A percentile compares a stretch with the other conserved stretches of the same genome.
These are phyloP conservation scores for Aphelenchoides besseyi DNA, from an alignment of 1,140 invertebrate species.

Conservation along the genomic window DNA sequence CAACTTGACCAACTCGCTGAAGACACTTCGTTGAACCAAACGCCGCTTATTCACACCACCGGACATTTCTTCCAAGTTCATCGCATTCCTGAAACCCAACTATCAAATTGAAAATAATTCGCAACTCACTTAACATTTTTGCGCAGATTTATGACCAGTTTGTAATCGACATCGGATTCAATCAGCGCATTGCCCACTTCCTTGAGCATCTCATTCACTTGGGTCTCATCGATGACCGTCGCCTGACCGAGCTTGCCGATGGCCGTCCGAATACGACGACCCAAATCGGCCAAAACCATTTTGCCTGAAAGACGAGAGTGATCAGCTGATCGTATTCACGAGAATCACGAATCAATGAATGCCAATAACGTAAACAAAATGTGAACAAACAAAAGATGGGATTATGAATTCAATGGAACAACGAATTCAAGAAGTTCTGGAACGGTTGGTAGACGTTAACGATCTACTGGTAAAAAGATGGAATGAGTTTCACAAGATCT, in stretches of 20 bases:
- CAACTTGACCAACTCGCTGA: conserved; percentile 95
- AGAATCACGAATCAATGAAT: too few species aligned
- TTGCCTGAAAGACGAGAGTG: neutral
- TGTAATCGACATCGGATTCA: conserved; percentile 98
- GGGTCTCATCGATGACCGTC: conserved; percentile 95
- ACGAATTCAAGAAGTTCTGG: too few species aligned
- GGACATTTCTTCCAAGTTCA: conserved; percentile 97
- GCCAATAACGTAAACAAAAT: too few species aligned
- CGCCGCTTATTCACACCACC: conserved; percentile 94
- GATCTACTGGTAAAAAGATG: too few species aligned
- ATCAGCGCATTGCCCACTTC: conserved; percentile 94
- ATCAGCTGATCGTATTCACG: neutral
- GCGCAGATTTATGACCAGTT: conserved; percentile 87
- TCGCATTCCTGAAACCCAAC: conserved; percentile 22
- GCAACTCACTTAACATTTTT: conserved; percentile 83
- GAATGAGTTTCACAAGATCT: too few species aligned
- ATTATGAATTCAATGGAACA: neutral
- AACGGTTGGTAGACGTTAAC: too few species aligned
- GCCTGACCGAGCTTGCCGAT: conserved; percentile 94
- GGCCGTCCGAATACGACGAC: conserved; percentile 96
- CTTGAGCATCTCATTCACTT: conserved; percentile 95
- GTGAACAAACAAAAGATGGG: neutral
- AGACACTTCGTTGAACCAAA: conserved; percentile 98
- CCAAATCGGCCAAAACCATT: conserved; percentile 89
- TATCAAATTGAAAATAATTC: conserved; percentile 2